Evolutionary conservation across 2,113 vertebrate species (phyloP).

Genomic region (Prinia subflava): DNA sequence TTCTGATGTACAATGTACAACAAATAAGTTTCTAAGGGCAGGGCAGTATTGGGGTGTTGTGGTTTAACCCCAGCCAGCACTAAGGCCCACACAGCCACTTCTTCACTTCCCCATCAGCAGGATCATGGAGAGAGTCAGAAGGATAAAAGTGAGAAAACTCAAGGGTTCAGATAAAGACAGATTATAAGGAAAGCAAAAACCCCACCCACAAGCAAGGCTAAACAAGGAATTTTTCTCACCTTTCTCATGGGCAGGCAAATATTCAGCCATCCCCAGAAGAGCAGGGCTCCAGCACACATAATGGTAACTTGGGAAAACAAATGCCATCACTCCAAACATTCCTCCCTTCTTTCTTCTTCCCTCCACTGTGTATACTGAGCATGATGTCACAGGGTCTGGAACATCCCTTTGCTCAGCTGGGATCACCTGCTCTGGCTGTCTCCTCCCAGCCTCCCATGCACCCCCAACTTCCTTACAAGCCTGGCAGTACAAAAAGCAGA

Average conservation of each 20-base stretch:
- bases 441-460: background rate
- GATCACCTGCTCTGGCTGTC: background rate
- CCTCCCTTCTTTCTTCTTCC: background rate
- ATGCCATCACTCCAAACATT: background rate
- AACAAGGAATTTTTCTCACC: background rate
- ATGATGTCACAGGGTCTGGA: background rate
- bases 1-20: background rate
- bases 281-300: background rate
- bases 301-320: background rate
- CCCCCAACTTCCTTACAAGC: background rate
- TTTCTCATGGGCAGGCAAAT: background rate
- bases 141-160: background rate
- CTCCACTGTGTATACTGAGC: background rate
- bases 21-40: background rate
- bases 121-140: background rate
- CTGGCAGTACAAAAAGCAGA: background rate
- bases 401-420: background rate
- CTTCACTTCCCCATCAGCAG: background rate
- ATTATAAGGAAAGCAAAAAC: background rate
- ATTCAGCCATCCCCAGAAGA: background rate
- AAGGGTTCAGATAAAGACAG: background rate
- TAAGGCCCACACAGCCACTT: accelerated
- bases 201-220: background rate
- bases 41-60: background rate
- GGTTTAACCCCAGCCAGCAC: background rate